These are phyloP conservation scores for Steinernema carpocapsae DNA, from an alignment of 2,888 invertebrate species.

Conservation along the genomic window DNA sequence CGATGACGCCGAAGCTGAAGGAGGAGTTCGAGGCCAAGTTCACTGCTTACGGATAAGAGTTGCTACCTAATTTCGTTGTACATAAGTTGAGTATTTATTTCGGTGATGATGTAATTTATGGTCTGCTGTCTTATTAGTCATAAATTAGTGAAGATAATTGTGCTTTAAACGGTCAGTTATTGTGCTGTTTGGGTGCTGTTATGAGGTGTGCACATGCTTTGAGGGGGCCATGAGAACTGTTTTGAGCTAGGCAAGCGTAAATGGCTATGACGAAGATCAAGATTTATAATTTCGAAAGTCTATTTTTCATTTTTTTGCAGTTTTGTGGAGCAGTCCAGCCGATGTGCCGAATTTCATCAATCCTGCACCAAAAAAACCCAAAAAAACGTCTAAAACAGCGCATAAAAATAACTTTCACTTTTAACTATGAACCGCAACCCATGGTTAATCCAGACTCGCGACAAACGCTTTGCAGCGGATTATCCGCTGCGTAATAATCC, in stretches of 20 bases:
- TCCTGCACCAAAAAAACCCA: no score
- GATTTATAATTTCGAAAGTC: no score
- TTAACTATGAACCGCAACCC: no score
- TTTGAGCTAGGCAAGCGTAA: no score
- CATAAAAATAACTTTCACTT: not conserved
- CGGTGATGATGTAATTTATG: not conserved
- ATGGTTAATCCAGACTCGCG: not conserved
- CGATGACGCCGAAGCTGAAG: slow-evolving; percentile 17
- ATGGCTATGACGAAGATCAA: no score
- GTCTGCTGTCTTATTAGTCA: no score
- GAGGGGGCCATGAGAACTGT: no score
- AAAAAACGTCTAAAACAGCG: no score
- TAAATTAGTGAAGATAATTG: not conserved
- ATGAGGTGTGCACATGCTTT: not conserved
- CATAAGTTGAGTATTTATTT: slow-evolving; percentile 24
- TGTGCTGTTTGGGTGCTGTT: not conserved
- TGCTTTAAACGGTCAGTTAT: not conserved
- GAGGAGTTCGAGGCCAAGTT: slow-evolving; percentile 31
- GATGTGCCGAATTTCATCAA: no score
- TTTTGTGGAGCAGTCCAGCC: no score
- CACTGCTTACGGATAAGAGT: slow-evolving; percentile 10
- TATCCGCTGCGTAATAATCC: slow-evolving; percentile 19
- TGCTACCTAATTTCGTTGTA: not conserved
- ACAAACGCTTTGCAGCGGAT: slow-evolving; percentile 21
- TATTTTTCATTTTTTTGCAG: no score